phyloP scores from a whole-genome alignment of 2,888 invertebrate genomes.

The Zygaena filipendulae region DNA sequence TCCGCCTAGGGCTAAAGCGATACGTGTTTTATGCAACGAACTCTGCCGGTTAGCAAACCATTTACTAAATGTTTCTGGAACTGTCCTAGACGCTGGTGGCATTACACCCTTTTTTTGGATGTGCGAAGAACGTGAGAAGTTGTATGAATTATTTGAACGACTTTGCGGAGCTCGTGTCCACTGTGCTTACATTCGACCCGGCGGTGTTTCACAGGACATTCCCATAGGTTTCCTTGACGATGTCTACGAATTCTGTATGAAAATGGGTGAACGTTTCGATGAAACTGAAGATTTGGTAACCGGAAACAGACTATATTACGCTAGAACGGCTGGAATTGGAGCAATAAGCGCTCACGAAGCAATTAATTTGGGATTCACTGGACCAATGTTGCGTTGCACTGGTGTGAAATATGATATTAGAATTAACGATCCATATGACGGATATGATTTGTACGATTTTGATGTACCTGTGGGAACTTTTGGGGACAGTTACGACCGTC shows the following conservation, averaged over 20 bases:
- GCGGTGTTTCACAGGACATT: conserved; percentile 75
- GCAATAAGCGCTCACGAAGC: conserved; percentile 79
- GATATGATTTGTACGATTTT: conserved; percentile 84
- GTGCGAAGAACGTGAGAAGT: conserved; percentile 89
- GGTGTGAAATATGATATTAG: conserved; percentile 92
- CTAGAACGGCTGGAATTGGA: conserved; percentile 79
- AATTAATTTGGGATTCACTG: conserved; percentile 75
- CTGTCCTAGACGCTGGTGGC: conserved; percentile 85
- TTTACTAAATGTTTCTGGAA: conserved; percentile 77
- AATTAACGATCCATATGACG: conserved; percentile 85
- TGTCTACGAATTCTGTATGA: conserved; percentile 74
- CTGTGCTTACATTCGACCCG: conserved; percentile 83
- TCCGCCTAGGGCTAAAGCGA: conserved; percentile 83
- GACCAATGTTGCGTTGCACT: conserved; percentile 80
- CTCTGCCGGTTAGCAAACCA: conserved; percentile 85
- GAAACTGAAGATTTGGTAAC: conserved; percentile 86
- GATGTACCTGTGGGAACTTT: conserved; percentile 83
- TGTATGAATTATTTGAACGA: conserved; percentile 87
- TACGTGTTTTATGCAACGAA: conserved; percentile 81
- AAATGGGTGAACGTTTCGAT: conserved; percentile 80
- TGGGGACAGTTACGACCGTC: conserved; percentile 88
- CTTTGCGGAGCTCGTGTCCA: conserved; percentile 87
- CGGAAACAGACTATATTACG: conserved; percentile 74
- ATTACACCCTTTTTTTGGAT: conserved; percentile 93
- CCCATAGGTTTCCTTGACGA: conserved; percentile 80